Conservation (phyloP, 2,888 invertebrate species). For the Nemapogon koenigi region DNA sequence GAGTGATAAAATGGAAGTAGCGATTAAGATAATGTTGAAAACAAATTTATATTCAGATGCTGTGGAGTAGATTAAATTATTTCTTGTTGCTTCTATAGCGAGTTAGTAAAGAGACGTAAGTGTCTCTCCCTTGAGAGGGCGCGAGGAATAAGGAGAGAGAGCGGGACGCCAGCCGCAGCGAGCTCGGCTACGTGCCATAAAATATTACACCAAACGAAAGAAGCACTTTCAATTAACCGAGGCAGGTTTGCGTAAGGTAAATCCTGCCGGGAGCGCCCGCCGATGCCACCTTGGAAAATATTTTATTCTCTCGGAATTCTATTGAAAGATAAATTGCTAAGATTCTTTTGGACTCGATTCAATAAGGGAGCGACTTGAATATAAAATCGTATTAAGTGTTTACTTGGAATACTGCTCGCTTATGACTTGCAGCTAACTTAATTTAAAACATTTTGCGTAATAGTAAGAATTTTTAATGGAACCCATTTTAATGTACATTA, state of each 20-base stretch:
- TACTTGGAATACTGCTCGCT: too few species aligned
- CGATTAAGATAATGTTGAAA: slow-evolving; percentile 49
- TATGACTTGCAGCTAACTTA: too few species aligned
- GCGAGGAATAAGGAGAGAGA: slow-evolving; percentile 30
- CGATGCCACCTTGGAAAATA: slow-evolving; percentile 31
- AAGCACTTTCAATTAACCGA: slow-evolving; percentile 59
- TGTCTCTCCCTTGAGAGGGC: slow-evolving; percentile 31
- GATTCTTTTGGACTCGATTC: slow-evolving; percentile 12
- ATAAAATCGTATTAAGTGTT: slow-evolving; percentile 3
- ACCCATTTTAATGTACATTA: too few species aligned
- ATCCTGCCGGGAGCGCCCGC: slow-evolving; percentile 40
- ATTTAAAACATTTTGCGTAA: too few species aligned
- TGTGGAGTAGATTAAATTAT: slow-evolving; percentile 49
- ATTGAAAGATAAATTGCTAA: slow-evolving; percentile 16
- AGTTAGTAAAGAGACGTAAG: slow-evolving; percentile 31
- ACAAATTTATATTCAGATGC: slow-evolving; percentile 52
- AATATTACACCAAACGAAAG: slow-evolving; percentile 57
- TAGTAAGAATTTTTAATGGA: too few species aligned
- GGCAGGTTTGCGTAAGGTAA: slow-evolving; percentile 53
- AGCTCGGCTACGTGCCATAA: slow-evolving; percentile 37
- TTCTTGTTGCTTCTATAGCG: slow-evolving; percentile 45
- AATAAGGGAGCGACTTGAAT: slow-evolving; percentile 4
- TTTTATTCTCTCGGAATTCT: slow-evolving; percentile 24
- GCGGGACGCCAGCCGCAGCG: slow-evolving; percentile 29
- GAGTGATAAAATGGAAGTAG: slow-evolving; percentile 38